Conservation (phyloP, 2,797 vertebrate genomes). For the Lacerta bilineata region DNA sequence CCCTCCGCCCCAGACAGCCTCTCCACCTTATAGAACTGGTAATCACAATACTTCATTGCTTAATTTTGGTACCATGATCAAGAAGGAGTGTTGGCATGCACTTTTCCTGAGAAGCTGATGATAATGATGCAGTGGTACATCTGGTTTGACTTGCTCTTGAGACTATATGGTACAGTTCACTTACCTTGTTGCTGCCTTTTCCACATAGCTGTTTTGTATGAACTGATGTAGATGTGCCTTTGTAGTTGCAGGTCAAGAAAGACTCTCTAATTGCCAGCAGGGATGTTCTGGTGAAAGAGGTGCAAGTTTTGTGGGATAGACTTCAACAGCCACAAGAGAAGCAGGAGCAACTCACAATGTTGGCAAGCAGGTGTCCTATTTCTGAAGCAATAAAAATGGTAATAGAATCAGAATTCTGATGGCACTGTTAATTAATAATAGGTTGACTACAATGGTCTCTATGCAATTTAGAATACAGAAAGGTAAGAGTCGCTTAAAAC, state of each 20-base stretch:
- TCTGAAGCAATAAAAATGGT: conserved; percentile 58
- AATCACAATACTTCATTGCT: no score
- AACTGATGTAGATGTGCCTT: background rate
- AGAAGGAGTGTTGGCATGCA: no score
- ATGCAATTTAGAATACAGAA: background rate
- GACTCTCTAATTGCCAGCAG: conserved; percentile 41
- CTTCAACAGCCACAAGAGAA: conserved; percentile 61
- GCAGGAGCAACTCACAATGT: conserved; percentile 19
- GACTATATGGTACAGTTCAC: background rate
- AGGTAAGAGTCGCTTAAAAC: no score
- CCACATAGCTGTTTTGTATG: background rate
- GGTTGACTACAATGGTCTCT: background rate
- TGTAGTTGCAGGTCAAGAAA: conserved; percentile 66
- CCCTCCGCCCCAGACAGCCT: no score
- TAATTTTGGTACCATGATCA: no score
- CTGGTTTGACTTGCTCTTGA: no score
- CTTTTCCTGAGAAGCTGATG: no score
- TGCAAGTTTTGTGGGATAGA: conserved; percentile 61
- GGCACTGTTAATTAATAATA: background rate
- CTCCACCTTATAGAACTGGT: no score
- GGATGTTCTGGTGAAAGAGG: conserved; percentile 52
- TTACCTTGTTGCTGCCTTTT: background rate
- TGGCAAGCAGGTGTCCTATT: conserved; percentile 40
- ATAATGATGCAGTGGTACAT: no score
- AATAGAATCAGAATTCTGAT: conserved; percentile 3